Base-by-base conservation (phyloP, 92 coral and sea anemone genomes). In the Parazoanthus darwini region DNA sequence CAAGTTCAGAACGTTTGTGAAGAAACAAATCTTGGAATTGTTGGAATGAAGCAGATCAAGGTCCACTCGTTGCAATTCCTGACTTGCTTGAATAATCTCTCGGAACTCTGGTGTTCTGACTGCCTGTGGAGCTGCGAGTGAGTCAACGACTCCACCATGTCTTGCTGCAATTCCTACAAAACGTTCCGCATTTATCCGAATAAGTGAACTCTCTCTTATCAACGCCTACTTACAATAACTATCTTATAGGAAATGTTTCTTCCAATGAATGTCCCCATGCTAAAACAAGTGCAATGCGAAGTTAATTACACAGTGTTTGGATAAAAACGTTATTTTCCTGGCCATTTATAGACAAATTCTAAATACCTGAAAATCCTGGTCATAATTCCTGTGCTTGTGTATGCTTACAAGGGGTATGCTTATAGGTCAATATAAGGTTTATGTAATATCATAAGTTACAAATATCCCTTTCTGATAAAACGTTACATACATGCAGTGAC, bases 1-100 rank as follows among this genome's bases (percentile, higher is more conserved):
- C 20, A 95, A 91, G 88, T 97, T 97, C 58, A 97, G 90, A 8
- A 96, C 91, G 90, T 97, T 97, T 70, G 94, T 84, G 79, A 92
- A 97, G 92, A 95, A 97, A 85, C 96, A 92, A 10, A 92, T 74
- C 86, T 97, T 97, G 42, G 92, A 89, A 2, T 93, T 85, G 68
- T 94, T 92, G 39, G 98, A 89, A 88, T 73, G 86, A 4, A 97
- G 93, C 39, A 85, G 90, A 35, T 95, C 93, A 38, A 97, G 94
- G 82, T 97, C 94, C 51, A 97, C 92, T 78, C 75, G 85, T 70
- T 92, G 94, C 38, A 97, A 95, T 82, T 97, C 98, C 23, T 77
- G 90, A 11, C 92, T 88, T 65, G 91, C 97, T 37, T 89, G 93
- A 39, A 88, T 86, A 73, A 95, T 91, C 15, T 92, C 89, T 63